phyloP scores from a whole-genome alignment of 2,888 invertebrate species.

The Venusia cambrica region DNA sequence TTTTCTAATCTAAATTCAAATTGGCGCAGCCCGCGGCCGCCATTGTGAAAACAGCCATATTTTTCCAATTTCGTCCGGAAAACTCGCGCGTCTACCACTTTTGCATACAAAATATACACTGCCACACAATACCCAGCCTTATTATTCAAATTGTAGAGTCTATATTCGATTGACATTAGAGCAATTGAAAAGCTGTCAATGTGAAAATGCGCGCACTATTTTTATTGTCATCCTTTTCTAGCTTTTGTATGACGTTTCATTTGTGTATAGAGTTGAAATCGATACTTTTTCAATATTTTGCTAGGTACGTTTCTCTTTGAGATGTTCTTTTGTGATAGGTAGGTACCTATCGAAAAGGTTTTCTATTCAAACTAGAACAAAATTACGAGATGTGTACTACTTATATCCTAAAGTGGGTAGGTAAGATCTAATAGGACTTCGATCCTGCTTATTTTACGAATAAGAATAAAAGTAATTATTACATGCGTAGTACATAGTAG shows the following conservation, averaged over 20 bases:
- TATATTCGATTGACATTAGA: slow-evolving; percentile 7
- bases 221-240: slow-evolving; percentile 51
- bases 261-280: slow-evolving; percentile 30
- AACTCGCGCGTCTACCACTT: slow-evolving; percentile 54
- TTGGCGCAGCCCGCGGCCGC: slow-evolving; percentile 62
- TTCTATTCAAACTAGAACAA: too few species aligned
- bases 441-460: too few species aligned
- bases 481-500: too few species aligned
- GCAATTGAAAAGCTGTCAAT: slow-evolving; percentile 26
- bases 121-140: slow-evolving; percentile 26
- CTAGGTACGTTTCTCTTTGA: neutral
- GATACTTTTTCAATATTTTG: slow-evolving; percentile 21
- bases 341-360: too few species aligned
- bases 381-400: too few species aligned
- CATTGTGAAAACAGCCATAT: slow-evolving; percentile 72
- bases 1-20: slow-evolving; percentile 80
- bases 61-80: slow-evolving; percentile 76
- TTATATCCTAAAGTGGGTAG: too few species aligned
- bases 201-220: slow-evolving; percentile 49
- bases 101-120: slow-evolving; percentile 40
- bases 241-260: slow-evolving; percentile 43
- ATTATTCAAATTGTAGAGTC: slow-evolving; percentile 3
- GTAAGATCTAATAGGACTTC: too few species aligned
- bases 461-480: too few species aligned
- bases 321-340: too few species aligned